These are phyloP conservation scores for Dryomyza anilis DNA, from an alignment of 2,888 invertebrate genomes.

Conservation along the genomic window DNA sequence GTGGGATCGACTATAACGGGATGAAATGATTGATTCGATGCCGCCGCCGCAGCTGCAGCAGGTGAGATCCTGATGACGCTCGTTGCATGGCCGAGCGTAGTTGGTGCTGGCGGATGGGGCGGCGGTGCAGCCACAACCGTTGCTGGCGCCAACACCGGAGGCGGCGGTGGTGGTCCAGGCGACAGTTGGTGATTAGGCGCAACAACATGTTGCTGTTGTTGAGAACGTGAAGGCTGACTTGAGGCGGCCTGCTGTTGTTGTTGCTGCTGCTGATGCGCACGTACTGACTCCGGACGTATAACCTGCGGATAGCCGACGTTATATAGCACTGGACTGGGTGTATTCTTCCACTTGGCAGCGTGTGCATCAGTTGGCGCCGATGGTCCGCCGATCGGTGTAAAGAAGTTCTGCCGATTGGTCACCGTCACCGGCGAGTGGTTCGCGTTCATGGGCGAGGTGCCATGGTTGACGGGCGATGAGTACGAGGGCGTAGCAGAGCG, in stretches of 20 bases:
- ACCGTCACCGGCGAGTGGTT: conserved; percentile 70
- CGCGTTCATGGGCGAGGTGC: conserved; percentile 69
- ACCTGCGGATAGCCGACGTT: conserved; percentile 54
- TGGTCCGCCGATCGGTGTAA: conserved; percentile 78
- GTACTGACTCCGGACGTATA: conserved; percentile 52
- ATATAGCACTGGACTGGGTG: conserved; percentile 59
- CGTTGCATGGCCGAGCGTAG: conserved; percentile 67
- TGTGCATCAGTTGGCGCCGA: conserved; percentile 38
- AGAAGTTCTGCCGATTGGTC: conserved; percentile 82
- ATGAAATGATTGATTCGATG: conserved; percentile 57
- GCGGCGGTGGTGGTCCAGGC: conserved; percentile 36
- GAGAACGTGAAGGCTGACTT: conserved; percentile 27
- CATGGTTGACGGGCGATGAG: conserved; percentile 75
- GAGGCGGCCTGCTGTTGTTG: conserved; percentile 49
- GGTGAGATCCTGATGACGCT: conserved; percentile 87
- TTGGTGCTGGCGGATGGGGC: conserved; percentile 32
- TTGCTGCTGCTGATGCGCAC: conserved; percentile 46
- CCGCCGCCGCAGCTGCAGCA: conserved; percentile 61
- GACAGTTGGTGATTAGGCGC: conserved; percentile 26
- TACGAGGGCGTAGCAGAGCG: conserved; percentile 92
- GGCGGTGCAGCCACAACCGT: conserved; percentile 26
- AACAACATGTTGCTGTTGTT: conserved; percentile 25
- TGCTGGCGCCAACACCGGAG: conserved; percentile 28
- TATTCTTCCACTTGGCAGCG: conserved; percentile 56
- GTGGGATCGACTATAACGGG: conserved; percentile 84